phyloP scores from a whole-genome alignment of 64 coral and sea anemone genomes.

The Montipora efflorescens region DNA sequence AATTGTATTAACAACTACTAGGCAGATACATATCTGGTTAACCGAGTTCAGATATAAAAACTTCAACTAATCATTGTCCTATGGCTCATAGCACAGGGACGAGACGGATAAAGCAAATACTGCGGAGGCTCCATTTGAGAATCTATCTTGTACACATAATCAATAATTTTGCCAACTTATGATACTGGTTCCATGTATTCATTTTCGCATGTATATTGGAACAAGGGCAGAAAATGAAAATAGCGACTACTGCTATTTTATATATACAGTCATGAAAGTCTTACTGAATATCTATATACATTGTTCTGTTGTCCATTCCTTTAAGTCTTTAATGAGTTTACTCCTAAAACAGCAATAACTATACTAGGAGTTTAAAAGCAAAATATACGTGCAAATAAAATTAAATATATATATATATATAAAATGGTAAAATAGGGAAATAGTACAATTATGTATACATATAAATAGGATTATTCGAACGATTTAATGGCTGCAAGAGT shows the following conservation, averaged over 20 bases:
- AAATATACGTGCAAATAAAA: too few species aligned
- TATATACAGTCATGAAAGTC: too few species aligned
- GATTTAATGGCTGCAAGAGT: too few species aligned
- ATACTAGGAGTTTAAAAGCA: too few species aligned
- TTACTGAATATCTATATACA: too few species aligned
- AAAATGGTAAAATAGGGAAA: too few species aligned
- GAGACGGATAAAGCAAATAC: constrained; percentile 71
- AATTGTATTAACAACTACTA: constrained; percentile 63
- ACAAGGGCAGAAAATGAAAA: constrained; percentile 76
- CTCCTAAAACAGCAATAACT: too few species aligned
- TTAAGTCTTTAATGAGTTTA: too few species aligned
- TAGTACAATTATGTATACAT: too few species aligned
- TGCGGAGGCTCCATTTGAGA: constrained; percentile 61
- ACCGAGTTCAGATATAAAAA: neutral
- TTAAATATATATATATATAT: too few species aligned
- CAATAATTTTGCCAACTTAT: constrained; percentile 66
- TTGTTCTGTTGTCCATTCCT: neutral
- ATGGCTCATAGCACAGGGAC: constrained; percentile 66
- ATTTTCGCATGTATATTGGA: constrained; percentile 70
- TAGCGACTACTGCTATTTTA: constrained; percentile 70
- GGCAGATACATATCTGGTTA: constrained; percentile 31
- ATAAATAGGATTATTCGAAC: too few species aligned
- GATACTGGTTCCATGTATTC: constrained; percentile 69
- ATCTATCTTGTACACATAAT: constrained; percentile 61
- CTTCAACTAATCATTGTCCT: constrained; percentile 46